phyloP scores from a whole-genome alignment of 2,797 vertebrate species.

The Rousettus madagascariensis region DNA sequence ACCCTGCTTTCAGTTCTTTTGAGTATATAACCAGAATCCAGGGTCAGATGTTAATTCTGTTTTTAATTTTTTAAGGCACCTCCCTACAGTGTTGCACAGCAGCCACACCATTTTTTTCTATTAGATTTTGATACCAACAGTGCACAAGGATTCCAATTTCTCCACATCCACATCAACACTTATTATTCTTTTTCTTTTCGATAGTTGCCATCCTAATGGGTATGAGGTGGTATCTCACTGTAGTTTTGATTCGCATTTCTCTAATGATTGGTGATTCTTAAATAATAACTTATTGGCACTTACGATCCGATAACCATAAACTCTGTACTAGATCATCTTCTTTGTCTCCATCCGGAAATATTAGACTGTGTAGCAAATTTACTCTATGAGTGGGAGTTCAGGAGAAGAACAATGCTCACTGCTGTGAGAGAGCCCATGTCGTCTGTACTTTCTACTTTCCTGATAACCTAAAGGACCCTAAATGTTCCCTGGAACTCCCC shows the following conservation, averaged over 20 bases:
- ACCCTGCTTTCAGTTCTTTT: background rate
- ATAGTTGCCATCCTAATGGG: background rate
- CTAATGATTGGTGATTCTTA: background rate
- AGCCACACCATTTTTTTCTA: background rate
- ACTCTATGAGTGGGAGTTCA: background rate
- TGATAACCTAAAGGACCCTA: background rate
- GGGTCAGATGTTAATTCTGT: no score
- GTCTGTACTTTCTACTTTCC: background rate
- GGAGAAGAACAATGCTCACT: background rate
- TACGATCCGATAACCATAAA: background rate
- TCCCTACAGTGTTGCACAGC: background rate
- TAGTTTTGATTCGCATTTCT: background rate
- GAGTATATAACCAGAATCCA: background rate
- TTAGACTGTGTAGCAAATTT: background rate
- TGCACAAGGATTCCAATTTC: background rate
- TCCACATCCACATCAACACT: background rate
- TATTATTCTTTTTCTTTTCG: no score
- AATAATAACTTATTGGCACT: constrained; percentile 11
- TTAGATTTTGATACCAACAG: no score
- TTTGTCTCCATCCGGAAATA: constrained; percentile 14
- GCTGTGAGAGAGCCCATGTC: background rate
- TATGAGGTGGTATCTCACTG: background rate
- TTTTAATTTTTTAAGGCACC: background rate
- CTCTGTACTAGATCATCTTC: background rate
- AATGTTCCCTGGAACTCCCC: background rate